These are phyloP conservation scores for Polymixis lichenea DNA, from an alignment of 2,888 invertebrate species.

Conservation along the genomic window DNA sequence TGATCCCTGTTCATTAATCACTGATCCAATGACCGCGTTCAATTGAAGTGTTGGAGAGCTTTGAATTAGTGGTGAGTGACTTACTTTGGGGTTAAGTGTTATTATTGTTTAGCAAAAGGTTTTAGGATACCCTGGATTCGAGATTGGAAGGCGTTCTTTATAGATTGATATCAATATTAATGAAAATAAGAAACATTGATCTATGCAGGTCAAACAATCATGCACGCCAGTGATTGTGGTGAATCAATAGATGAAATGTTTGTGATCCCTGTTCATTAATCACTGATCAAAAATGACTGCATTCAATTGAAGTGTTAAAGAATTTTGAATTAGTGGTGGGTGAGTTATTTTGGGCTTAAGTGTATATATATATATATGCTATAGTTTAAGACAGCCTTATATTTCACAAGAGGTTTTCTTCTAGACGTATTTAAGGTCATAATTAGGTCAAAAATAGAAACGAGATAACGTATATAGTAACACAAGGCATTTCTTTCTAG, in stretches of 20 bases:
- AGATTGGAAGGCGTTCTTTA: background rate
- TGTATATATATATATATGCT: too few relatives aligned
- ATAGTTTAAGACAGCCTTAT: background rate
- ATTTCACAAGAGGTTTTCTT: too few relatives aligned
- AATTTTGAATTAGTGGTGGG: slow-evolving; percentile 13
- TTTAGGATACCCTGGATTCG: background rate
- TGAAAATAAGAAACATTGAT: slow-evolving; percentile 82
- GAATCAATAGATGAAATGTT: slow-evolving; percentile 73
- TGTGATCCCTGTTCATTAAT: slow-evolving; percentile 68
- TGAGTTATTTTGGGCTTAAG: slow-evolving; percentile 22
- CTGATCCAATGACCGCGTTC: slow-evolving; percentile 42
- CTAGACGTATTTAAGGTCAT: background rate
- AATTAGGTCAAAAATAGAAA: background rate
- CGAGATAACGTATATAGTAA: too few relatives aligned
- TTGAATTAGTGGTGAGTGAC: slow-evolving; percentile 11
- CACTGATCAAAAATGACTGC: slow-evolving; percentile 64
- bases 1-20: slow-evolving; percentile 69
- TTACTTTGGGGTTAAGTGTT: slow-evolving; percentile 21
- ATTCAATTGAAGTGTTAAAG: slow-evolving; percentile 41
- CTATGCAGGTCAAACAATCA: slow-evolving; percentile 74
- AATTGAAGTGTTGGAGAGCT: slow-evolving; percentile 34
- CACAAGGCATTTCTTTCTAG: background rate
- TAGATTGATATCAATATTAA: slow-evolving; percentile 52
- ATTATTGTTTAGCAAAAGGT: background rate
- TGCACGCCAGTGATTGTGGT: slow-evolving; percentile 67